These are phyloP conservation scores for Zaprionus camerounensis DNA, from an alignment of 1,140 invertebrate species.

Conservation along the genomic window DNA sequence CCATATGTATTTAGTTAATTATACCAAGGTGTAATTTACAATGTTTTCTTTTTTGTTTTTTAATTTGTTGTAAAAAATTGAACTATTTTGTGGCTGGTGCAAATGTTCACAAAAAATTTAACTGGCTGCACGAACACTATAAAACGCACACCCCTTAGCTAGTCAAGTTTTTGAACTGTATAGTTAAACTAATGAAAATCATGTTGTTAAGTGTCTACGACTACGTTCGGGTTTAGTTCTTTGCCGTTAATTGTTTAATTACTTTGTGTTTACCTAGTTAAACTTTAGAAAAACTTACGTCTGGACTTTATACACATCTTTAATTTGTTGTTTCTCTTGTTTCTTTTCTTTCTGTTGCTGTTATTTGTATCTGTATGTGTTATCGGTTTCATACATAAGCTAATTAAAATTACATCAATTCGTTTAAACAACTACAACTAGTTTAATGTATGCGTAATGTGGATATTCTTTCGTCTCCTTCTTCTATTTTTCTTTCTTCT, in stretches of 20 bases:
- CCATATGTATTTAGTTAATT: constrained; percentile 47
- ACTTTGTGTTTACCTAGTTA: constrained; percentile 59
- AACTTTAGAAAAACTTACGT: constrained; percentile 41
- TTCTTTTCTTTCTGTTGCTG: constrained; percentile 13
- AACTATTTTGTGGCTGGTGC: constrained; percentile 58
- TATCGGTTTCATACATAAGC: constrained; percentile 43
- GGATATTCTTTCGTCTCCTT: constrained; percentile 43
- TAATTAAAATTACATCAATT: constrained; percentile 65
- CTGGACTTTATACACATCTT: constrained; percentile 47
- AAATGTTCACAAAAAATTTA: constrained; percentile 25
- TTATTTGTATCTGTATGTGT: constrained; percentile 19
- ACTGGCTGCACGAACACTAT: constrained; percentile 27
- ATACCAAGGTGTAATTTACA: constrained; percentile 56
- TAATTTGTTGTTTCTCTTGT: constrained; percentile 11
- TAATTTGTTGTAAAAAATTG: constrained; percentile 64
- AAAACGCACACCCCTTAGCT: constrained; percentile 12
- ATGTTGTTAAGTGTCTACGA: constrained; percentile 47
- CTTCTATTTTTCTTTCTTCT: constrained; percentile 3
- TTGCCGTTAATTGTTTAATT: constrained; percentile 69
- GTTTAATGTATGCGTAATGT: constrained; percentile 63
- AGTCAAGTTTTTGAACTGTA: constrained; percentile 1
- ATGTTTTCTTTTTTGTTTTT: constrained; percentile 16
- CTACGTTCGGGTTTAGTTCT: constrained; percentile 41
- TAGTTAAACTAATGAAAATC: constrained; percentile 31
- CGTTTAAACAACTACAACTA: constrained; percentile 72